Evolutionary conservation across 2,797 vertebrate species (phyloP), one percentile per base, ranked within the genome.

Genomic region (Sorex maritimensis): DNA sequence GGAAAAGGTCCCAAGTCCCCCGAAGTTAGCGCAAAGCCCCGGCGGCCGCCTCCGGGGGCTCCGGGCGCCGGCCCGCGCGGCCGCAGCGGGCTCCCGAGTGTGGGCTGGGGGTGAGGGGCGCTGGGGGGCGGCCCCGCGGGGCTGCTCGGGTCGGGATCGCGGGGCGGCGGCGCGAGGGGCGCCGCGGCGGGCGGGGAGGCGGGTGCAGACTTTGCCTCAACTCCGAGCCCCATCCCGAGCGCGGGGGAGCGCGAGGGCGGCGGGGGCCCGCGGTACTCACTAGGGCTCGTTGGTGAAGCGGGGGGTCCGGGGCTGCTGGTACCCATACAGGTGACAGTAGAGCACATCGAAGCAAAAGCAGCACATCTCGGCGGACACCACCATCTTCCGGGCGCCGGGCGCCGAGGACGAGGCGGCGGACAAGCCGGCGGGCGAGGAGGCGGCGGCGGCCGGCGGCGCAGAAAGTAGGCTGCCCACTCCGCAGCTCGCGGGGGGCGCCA

Each of bases 261-360:
- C 86, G 95, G 92, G 86, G 41, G 41, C 84, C 93, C 87, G 95
- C 3, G 19, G 97, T 97, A 98, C 98, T 98, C 97, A 99, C 99
- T 99, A 99, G 98, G 99, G 99, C 98, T 99, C 99, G 97, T 99
- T 99, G 99, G 99, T 99, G 99, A 99, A 99, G 98, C 99, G 99
- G 98, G 99, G 99, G 98, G 99, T 99, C 98, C 99, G 99, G 97
- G 99, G 99, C 98, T 99, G 99, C 98, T 99, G 99, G 98, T 99
- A 99, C 98, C 99, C 99, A 96, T 99, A 99, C 96, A 99, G 99
- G 99, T 99, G 99, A 98, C 99, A 99, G 99, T 99, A 99, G 98
- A 99, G 99, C 98, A 99, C 99, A 98, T 99, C 99, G 98, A 99
- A 99, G 98, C 99, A 99, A 98, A 99, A 99, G 99, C 99, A 99